These are phyloP conservation scores for Rhinoraja longicauda DNA, from an alignment of 2,797 vertebrate genomes.

Conservation along the genomic window DNA sequence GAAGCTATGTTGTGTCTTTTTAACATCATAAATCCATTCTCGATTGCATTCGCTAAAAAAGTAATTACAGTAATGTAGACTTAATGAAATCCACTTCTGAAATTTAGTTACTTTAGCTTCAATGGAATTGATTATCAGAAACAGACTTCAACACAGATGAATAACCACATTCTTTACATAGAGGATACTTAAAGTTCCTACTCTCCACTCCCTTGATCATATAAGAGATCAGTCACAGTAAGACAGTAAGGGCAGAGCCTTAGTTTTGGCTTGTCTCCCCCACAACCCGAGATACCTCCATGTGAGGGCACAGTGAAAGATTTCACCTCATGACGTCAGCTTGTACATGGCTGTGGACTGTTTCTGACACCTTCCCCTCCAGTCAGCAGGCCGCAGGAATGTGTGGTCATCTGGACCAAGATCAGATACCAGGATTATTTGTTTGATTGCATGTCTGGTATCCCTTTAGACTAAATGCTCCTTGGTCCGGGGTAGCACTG, in stretches of 20 bases:
- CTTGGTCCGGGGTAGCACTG: neutral
- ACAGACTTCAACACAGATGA: too few species aligned
- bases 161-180: too few species aligned
- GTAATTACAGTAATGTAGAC: too few species aligned
- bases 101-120: too few species aligned
- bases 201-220: too few species aligned
- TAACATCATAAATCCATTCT: neutral
- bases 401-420: neutral
- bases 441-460: neutral
- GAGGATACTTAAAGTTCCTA: too few species aligned
- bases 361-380: neutral
- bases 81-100: too few species aligned
- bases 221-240: too few species aligned
- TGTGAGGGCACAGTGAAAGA: neutral
- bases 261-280: neutral
- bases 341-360: neutral
- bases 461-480: neutral
- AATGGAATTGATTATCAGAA: too few species aligned
- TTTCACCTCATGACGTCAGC: neutral
- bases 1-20: too few species aligned
- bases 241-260: too few species aligned
- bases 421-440: neutral
- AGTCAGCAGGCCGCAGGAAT: neutral
- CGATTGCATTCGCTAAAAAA: too few species aligned
- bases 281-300: neutral